These are phyloP conservation scores for Diabrotica virgifera DNA, from an alignment of 1,140 invertebrate species.

Conservation along the genomic window DNA sequence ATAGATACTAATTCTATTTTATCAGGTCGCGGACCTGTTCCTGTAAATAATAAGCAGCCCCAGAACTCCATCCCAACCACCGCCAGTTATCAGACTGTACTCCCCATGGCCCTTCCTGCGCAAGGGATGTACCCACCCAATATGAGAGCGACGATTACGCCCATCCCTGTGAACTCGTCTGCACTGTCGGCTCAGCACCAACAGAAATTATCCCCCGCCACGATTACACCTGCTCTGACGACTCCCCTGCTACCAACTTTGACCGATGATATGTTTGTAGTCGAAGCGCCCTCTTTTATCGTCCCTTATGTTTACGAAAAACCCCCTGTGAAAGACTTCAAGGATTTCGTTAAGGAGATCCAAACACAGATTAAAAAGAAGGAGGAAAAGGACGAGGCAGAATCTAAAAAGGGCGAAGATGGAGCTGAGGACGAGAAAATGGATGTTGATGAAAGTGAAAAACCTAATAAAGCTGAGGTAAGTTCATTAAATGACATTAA, in stretches of 20 bases:
- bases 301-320: slow-evolving; percentile 90
- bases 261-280: slow-evolving; percentile 86
- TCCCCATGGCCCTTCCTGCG: slow-evolving; percentile 55
- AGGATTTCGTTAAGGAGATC: slow-evolving; percentile 62
- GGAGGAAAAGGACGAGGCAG: slow-evolving; percentile 44
- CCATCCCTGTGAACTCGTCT: slow-evolving; percentile 51
- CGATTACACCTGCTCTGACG: slow-evolving; percentile 50
- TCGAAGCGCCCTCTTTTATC: slow-evolving; percentile 87
- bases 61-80: slow-evolving; percentile 30
- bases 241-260: slow-evolving; percentile 68
- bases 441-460: slow-evolving; percentile 47
- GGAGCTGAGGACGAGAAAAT: slow-evolving; percentile 49
- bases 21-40: slow-evolving; percentile 60
- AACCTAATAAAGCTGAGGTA: no score
- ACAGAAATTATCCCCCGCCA: slow-evolving; percentile 14
- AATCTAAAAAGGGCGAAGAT: slow-evolving; percentile 49
- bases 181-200: slow-evolving; percentile 15
- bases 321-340: slow-evolving; percentile 73
- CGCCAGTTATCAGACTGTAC: slow-evolving; percentile 49
- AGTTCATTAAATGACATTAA: no score
- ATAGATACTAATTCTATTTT: slow-evolving; percentile 75
- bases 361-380: slow-evolving; percentile 39
- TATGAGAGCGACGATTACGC: slow-evolving; percentile 59
- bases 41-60: slow-evolving; percentile 47
- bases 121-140: slow-evolving; percentile 58